Base-by-base conservation (phyloP, 1,140 invertebrate species). In the Drosophila ogumai region DNA sequence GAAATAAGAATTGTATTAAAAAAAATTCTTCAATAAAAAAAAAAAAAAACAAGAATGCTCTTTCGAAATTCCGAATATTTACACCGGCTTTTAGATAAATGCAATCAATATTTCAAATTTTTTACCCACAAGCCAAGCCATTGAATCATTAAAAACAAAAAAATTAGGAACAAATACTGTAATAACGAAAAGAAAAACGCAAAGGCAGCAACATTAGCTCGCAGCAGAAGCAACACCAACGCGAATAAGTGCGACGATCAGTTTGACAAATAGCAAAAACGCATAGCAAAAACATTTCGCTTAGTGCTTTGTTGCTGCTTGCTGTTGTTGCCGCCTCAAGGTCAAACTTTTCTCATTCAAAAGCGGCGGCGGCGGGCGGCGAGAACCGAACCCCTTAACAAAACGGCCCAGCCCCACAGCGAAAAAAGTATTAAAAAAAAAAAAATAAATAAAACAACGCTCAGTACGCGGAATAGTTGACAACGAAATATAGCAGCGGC, bases 331-430 rank as follows among this genome's bases (percentile, higher is more conserved):
- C 66, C 67, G 66, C 65, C 32, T 90, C 85, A 88, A 88, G 85
- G 85, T 88, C 85, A 88, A 90, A 90, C 85, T 88, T 90, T 88
- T 88, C 84, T 90, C 85, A 88, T 88, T 75, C 69, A 82, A 67
- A 63, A 57, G 63, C 76, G 46, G 40, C 55, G 55, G 65, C 74
- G 43, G 36, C 47, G 64, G 60, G 73, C 73, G 50, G 56, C 69
- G 67, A 72, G 63, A 76, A 79, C 79, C 59, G 77, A 87, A 84
- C 84, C 84, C 82, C 82, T 72, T 82, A 46, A 61, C 55, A 73
- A 47, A 55, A 43, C 56, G 64, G 69, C 81, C 60, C 80, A 82
- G 75, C 72, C 68, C 61, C 74, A 60, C 59, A 57, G 54, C 19
- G 17, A 47, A 44, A 52, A 44, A 28, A 28, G 25, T 28, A 28